Evolutionary conservation across 2,888 invertebrate species (phyloP), one percentile per base, ranked within the genome.

Genomic region (Scaptomyza polygonia): DNA sequence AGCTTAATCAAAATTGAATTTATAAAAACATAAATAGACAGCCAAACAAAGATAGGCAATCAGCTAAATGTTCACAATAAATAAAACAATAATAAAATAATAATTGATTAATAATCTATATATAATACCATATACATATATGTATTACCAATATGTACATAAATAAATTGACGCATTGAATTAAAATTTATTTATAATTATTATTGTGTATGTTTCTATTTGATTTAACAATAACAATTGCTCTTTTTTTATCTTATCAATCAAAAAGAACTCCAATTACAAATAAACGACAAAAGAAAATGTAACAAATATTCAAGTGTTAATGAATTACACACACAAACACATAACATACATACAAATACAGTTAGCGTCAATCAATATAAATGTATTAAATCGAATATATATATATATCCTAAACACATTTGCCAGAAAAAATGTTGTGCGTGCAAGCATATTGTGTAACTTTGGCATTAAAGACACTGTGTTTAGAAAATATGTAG

Each of bases 361-460:
- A 42, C 52, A 59, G 48, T 45, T 44, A 55, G 47, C 30, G 40
- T 64, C 34, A 74, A 57, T 12, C 5, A 58, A 58, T 43, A 72
- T 47, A 72, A 42, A 58, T 73, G 72, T 73, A 76, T 75, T 77
- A 85, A 77, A 72, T 72, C 52, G 57, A 72, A 79, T 58, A 77
- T 67, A 77, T 55, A n/a, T n/a, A n/a, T 29, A 21, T 36, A 49
- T 53, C 51, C 68, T 48, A 16, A 16, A 66, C 43, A 44, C 30
- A 57, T 48, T 67, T 49, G 58, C 25, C 25, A 25, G 25, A 5
- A 25, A 25, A 25, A 25, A 0, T 5, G 5, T 0, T 5, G 5
- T 25, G 25, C 3, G 4, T 25, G 5, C 25, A 25, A 25, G 5
- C 25, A 25, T 25, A 5, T 25, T 25, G 25, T 25, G 25, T 25